A percentile compares a stretch with the other conserved stretches of the same genome.
These are phyloP conservation scores for Zonitis immaculata DNA, from an alignment of 2,888 invertebrate species.

Conservation along the genomic window DNA sequence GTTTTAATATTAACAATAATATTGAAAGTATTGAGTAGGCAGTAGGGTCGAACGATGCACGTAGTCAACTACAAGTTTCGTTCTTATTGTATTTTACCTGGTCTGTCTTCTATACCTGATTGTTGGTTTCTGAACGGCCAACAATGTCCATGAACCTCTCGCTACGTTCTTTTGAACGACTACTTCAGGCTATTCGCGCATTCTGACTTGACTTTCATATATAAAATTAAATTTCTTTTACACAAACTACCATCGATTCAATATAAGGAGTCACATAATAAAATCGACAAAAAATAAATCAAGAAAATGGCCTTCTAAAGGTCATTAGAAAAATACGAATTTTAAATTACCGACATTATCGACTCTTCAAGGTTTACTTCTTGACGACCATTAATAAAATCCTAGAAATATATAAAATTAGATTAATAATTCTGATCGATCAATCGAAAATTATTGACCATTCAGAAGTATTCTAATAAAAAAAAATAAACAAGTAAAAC, in stretches of 20 bases:
- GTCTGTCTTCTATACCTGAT: slow-evolving; percentile 2
- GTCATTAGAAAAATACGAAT: neutral
- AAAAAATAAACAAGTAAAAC: neutral
- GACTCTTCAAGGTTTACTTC: too few species aligned
- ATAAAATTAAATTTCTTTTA: neutral
- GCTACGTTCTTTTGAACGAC: slow-evolving; percentile 9
- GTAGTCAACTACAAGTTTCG: slow-evolving; percentile 22
- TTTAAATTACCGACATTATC: too few species aligned
- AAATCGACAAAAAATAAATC: neutral
- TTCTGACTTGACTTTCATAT: slow-evolving; percentile 1
- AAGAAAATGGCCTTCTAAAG: neutral
- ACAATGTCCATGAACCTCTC: slow-evolving; percentile 33
- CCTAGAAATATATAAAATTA: too few species aligned
- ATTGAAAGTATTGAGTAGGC: slow-evolving; percentile 34
- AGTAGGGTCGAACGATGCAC: slow-evolving; percentile 24
- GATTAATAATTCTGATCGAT: too few species aligned
- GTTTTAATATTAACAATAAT: slow-evolving; percentile 26
- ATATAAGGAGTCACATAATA: neutral
- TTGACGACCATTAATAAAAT: too few species aligned
- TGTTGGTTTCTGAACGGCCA: slow-evolving; percentile 17
- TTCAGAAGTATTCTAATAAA: too few species aligned
- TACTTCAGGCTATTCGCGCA: slow-evolving; percentile 12
- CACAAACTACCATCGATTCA: neutral
- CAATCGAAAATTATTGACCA: too few species aligned
- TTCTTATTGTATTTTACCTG: slow-evolving; percentile 25